phyloP scores from a whole-genome alignment of 2,113 vertebrate genomes.

The Tichodroma muraria region DNA sequence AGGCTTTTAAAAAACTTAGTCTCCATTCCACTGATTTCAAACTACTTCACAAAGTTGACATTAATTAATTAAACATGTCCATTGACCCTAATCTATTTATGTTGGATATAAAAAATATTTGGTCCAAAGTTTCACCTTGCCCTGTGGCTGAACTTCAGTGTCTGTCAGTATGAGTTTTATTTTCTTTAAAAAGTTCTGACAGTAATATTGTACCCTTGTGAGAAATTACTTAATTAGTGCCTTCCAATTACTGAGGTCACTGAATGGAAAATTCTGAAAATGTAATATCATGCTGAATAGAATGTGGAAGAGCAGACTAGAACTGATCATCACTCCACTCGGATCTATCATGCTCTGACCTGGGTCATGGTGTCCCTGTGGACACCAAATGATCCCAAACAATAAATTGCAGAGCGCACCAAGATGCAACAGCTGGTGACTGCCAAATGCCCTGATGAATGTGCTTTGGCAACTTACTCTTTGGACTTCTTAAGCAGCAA shows the following conservation, averaged over 20 bases:
- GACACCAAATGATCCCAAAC: not conserved
- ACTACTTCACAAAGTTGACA: not conserved
- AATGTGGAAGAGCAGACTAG: not conserved
- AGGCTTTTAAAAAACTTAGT: not conserved
- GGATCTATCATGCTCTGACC: not conserved
- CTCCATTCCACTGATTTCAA: not conserved
- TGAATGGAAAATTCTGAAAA: not conserved
- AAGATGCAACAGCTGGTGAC: not conserved
- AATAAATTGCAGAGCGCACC: not conserved
- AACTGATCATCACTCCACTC: not conserved
- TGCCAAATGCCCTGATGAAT: not conserved
- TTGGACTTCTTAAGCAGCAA: not conserved
- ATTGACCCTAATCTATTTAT: not conserved
- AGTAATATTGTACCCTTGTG: not conserved
- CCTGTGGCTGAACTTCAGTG: not conserved
- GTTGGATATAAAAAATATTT: not conserved
- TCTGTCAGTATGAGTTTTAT: not conserved
- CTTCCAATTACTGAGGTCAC: not conserved
- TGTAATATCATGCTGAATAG: not conserved
- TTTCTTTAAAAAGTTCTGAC: not conserved
- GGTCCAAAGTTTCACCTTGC: not conserved
- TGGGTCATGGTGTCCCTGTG: not conserved
- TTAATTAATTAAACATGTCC: not conserved
- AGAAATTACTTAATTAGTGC: conserved; percentile 24
- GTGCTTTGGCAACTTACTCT: not conserved